Base-by-base conservation (phyloP, 2,888 invertebrate genomes). In the Caenorhabditis sp. region DNA sequence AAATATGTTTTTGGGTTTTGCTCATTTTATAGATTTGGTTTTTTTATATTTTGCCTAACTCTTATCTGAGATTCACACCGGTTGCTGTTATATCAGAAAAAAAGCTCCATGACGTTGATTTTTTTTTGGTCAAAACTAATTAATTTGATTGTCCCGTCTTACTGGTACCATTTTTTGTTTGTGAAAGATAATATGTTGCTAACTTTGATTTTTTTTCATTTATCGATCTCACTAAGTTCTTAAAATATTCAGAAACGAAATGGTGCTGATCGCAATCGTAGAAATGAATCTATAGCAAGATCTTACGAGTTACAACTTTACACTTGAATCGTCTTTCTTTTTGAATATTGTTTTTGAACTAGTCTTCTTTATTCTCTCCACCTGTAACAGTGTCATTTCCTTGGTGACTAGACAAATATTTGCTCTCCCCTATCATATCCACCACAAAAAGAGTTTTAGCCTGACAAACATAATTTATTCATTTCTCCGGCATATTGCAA, bases 301-400 rank as follows among this genome's bases (percentile, higher is more conserved):
- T 70, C 70, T 20, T 70, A 70, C 63, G 70, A 70, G 59, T 67
- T 70, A 27, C 66, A 70, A 53, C 31, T 70, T 27, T 70, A 70
- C 57, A 70, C 70, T 36, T 70, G 62, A 59, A 5, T 21, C 21
- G 23, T 14, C 23, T 20, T n/a, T 43, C 20, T 54, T 38, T 38
- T 12, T 43, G 1, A 53, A 38, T 10, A 14, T 27, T 21, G 5
- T 7, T 52, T 52, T 52, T 12, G 7, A 52, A 52, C 52, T 52
- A 23, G 21, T 52, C 23, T 21, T 21, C 3, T 20, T 20, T 52
- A 17, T 43, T 43, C 17, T 43, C 43, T 14, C 43, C 12, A 17
- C 3, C 10, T 17, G 14, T 3, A 43, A 17, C 43, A 3, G 43
- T 43, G 43, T 43, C 43, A 43, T 43, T 43, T 43, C 10, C 10